Evolutionary conservation across 2,888 invertebrate genomes (phyloP).

Genomic region (Stenichneumon culpator): DNA sequence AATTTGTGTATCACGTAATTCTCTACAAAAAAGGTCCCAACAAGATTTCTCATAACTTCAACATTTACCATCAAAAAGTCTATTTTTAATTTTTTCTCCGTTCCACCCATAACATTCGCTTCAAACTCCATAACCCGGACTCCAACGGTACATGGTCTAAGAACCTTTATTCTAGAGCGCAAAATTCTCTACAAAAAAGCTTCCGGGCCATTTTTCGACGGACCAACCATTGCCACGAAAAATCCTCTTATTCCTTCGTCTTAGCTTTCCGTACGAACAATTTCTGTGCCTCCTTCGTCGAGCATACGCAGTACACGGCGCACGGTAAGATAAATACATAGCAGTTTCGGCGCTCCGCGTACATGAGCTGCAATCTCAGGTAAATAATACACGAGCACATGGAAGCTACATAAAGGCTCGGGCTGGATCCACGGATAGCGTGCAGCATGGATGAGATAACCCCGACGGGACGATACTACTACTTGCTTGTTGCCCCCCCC

Average conservation of each 20-base stretch:
- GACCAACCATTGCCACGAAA: not conserved
- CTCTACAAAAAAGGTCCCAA: too few relatives aligned
- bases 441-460: slow-evolving; percentile 61
- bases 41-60: too few relatives aligned
- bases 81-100: too few relatives aligned
- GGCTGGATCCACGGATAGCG: slow-evolving; percentile 40
- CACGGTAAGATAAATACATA: not conserved
- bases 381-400: slow-evolving; percentile 49
- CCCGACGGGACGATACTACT: slow-evolving; percentile 53
- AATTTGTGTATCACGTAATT: not conserved
- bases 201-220: too few relatives aligned
- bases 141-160: too few relatives aligned
- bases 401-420: slow-evolving; percentile 53
- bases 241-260: not conserved
- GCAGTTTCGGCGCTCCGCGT: not conserved
- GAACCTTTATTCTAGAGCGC: too few relatives aligned
- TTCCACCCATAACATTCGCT: too few relatives aligned
- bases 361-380: slow-evolving; percentile 14
- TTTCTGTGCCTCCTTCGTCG: not conserved
- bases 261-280: not conserved
- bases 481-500: slow-evolving; percentile 21
- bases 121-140: too few relatives aligned
- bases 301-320: not conserved
- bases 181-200: too few relatives aligned
- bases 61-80: too few relatives aligned